Percentiles rank a stretch among this genome's conserved stretches.
Conservation (phyloP, 2,113 vertebrate genomes). For the Hydropotes inermis region DNA sequence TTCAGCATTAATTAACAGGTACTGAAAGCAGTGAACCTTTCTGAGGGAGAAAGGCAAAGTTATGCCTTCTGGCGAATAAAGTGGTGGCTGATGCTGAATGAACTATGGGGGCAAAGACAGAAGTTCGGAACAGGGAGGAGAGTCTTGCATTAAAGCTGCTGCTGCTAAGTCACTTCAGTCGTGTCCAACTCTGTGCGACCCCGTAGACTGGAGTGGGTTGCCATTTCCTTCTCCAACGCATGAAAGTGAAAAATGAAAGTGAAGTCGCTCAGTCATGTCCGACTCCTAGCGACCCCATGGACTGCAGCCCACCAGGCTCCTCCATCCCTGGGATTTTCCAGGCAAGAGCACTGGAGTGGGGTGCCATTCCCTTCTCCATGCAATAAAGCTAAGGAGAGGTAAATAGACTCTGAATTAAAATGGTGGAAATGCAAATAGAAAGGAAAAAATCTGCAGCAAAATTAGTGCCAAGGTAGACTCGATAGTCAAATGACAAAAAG, state of each 20-base stretch:
- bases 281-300: no score
- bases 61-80: not conserved
- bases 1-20: not conserved
- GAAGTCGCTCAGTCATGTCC: no score
- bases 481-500: not conserved
- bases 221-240: no score
- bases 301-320: no score
- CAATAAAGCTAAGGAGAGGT: not conserved
- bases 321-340: no score
- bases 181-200: no score
- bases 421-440: not conserved
- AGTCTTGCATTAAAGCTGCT: not conserved
- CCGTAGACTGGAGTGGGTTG: no score
- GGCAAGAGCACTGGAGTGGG: no score
- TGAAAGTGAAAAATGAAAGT: no score
- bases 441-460: not conserved
- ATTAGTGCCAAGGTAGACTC: not conserved
- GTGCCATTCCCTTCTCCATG: no score
- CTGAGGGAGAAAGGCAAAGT: not conserved
- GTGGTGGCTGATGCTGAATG: not conserved
- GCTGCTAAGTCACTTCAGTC: no score
- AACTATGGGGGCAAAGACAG: not conserved
- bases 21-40: not conserved
- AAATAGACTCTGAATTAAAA: not conserved
- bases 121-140: not conserved